A percentile compares a stretch with the other conserved stretches of the same genome.
These are phyloP conservation scores for Ptiloglossa arizonensis DNA, from an alignment of 1,140 invertebrate genomes.

Conservation along the genomic window DNA sequence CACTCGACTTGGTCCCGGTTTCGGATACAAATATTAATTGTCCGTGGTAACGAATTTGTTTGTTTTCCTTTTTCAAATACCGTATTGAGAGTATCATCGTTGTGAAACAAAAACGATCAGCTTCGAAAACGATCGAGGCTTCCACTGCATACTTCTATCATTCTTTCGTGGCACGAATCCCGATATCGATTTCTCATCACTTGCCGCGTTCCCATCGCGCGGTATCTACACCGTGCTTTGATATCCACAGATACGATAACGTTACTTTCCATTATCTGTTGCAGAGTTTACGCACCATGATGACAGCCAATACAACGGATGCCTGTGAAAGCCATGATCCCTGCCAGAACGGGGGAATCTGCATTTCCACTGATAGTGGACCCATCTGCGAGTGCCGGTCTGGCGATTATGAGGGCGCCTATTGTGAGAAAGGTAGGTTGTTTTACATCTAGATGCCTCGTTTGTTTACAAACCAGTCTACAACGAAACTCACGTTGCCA, in stretches of 20 bases:
- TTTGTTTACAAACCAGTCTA: slow-evolving; percentile 19
- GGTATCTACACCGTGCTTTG: background rate
- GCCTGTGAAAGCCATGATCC: slow-evolving; percentile 93
- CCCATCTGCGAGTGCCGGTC: slow-evolving; percentile 96
- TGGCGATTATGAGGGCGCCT: slow-evolving; percentile 94
- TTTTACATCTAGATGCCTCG: slow-evolving; percentile 17
- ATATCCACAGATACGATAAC: slow-evolving; percentile 40
- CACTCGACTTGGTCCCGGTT: too few species aligned
- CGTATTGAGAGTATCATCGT: background rate
- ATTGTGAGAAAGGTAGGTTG: slow-evolving; percentile 94
- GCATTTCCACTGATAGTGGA: slow-evolving; percentile 96
- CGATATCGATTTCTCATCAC: slow-evolving; percentile 20
- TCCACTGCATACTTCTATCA: background rate
- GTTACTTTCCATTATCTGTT: slow-evolving; percentile 74
- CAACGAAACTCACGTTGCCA: background rate
- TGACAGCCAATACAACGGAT: slow-evolving; percentile 85
- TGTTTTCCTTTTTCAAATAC: too few species aligned
- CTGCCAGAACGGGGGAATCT: slow-evolving; percentile 96
- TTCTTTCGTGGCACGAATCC: background rate
- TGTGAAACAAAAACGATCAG: background rate
- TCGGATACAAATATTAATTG: too few species aligned
- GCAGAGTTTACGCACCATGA: slow-evolving; percentile 83
- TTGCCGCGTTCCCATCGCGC: background rate
- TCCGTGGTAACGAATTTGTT: too few species aligned
- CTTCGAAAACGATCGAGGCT: background rate